Percentiles rank a stretch among this genome's conserved stretches.
phyloP scores from a whole-genome alignment of 2,797 vertebrate species.

The Morelia viridis region DNA sequence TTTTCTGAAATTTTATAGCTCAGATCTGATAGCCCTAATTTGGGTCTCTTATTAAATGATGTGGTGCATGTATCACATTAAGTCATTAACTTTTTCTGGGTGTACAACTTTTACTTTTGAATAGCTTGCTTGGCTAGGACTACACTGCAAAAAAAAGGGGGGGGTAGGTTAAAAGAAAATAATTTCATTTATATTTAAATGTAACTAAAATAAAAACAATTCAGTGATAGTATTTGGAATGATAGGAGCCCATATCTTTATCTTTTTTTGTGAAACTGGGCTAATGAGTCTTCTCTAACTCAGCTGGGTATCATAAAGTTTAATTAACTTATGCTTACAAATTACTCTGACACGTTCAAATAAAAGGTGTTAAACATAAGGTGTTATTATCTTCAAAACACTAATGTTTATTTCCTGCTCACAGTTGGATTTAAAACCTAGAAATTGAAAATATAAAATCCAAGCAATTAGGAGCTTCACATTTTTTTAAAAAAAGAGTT shows the following conservation, averaged over 20 bases:
- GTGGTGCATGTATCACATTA: neutral
- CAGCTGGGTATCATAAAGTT: constrained; percentile 23
- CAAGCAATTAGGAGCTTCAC: constrained; percentile 36
- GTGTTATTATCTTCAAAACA: constrained; percentile 41
- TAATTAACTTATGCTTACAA: constrained; percentile 35
- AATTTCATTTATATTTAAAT: neutral
- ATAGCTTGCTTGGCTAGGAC: neutral
- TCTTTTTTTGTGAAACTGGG: constrained; percentile 52
- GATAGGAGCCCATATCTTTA: neutral
- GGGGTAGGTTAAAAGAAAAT: neutral
- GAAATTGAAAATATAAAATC: constrained; percentile 46
- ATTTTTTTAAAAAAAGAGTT: constrained; percentile 41
- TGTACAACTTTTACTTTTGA: neutral
- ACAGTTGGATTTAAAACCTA: constrained; percentile 53
- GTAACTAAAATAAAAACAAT: neutral
- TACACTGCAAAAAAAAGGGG: neutral
- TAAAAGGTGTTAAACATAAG: constrained; percentile 32
- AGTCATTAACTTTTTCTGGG: neutral
- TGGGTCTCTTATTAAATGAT: neutral
- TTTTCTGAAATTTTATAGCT: neutral
- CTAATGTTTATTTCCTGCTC: constrained; percentile 59
- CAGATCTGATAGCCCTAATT: neutral
- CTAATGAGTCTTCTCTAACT: constrained; percentile 58
- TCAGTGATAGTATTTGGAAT: neutral
- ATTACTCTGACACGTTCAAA: constrained; percentile 21